phyloP scores from a whole-genome alignment of 2,113 vertebrate species.

The Caranx melampygus region DNA sequence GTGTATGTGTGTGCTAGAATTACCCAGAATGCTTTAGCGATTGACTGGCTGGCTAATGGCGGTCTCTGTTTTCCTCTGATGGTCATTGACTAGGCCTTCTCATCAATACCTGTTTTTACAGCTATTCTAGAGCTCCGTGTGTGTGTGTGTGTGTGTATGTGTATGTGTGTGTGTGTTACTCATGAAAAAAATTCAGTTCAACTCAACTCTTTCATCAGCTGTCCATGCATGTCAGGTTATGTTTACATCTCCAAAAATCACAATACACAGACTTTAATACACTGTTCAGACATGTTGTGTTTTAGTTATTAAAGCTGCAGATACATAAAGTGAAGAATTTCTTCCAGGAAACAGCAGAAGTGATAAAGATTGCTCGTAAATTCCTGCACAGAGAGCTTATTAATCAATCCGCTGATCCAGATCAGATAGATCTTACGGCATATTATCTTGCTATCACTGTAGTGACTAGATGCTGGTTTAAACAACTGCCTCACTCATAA shows the following conservation, averaged over 20 bases:
- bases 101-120: slow-evolving; percentile 83
- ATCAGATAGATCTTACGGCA: not conserved
- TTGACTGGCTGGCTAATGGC: slow-evolving; percentile 87
- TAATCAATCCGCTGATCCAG: too few relatives aligned
- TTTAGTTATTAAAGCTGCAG: too few relatives aligned
- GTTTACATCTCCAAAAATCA: not conserved
- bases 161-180: slow-evolving; percentile 14
- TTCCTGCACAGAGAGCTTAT: not conserved
- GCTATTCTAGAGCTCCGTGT: slow-evolving; percentile 60
- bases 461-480: not conserved
- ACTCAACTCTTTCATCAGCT: not conserved
- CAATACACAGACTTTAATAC: not conserved
- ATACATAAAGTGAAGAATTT: too few relatives aligned
- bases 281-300: not conserved
- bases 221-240: not conserved
- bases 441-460: not conserved
- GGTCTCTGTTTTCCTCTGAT: slow-evolving; percentile 86
- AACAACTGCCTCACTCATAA: not conserved
- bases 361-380: not conserved
- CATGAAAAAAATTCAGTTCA: slow-evolving; percentile 14
- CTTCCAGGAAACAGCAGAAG: too few relatives aligned
- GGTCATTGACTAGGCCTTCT: slow-evolving; percentile 83
- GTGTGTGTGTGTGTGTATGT: slow-evolving; percentile 28
- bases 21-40: slow-evolving; percentile 84
- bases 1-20: slow-evolving; percentile 81